Evolutionary conservation across 2,113 vertebrate genomes (phyloP), one percentile per base, ranked within the genome.

Genomic region (Eublepharis macularius): DNA sequence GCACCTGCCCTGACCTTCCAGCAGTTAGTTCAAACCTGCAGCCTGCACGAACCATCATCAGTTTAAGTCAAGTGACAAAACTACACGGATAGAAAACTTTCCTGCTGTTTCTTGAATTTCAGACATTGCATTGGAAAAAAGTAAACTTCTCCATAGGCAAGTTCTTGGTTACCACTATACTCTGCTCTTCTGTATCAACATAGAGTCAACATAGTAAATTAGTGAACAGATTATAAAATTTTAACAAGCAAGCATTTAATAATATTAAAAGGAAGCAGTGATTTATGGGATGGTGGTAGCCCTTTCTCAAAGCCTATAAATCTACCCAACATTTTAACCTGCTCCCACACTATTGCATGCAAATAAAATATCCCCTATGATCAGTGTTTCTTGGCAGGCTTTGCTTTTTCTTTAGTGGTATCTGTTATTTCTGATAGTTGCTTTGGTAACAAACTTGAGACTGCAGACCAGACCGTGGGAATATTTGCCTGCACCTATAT

Each of bases 311-410:
- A 68, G 7, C 29, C 47, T 26, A 29, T 24, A 41, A n/a, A 78
- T 69, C 45, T 41, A 14, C 39, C 13, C n/a, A 54, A 43, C 29
- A 34, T 41, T 34, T 70, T 69, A 26, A 70, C 65, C 63, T 85
- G 17, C 32, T 70, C 65, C 32, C 66, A 45, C 19, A 1, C 19
- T 79, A 39, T 36, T 54, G 26, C 3, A 1, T 57, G 45, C 45
- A 70, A 85, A 76, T 85, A 83, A 74, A n/a, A 76, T 84, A 86
- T 17, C 1, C 24, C 86, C 90, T 92, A 47, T 90, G 21, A 76
- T 3, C 6, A 66, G 80, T 87, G 41, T 85, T 87, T 74, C 8
- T 24, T 88, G 7, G 13, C 45, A 45, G 10, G 78, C 82, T 82
- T 43, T 4, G 49, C 45, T 90, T 75, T 32, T 87, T 85, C 60